phyloP scores from a whole-genome alignment of 53 echinoderm and acorn worm genomes.

The Paracentrotus lividus region DNA sequence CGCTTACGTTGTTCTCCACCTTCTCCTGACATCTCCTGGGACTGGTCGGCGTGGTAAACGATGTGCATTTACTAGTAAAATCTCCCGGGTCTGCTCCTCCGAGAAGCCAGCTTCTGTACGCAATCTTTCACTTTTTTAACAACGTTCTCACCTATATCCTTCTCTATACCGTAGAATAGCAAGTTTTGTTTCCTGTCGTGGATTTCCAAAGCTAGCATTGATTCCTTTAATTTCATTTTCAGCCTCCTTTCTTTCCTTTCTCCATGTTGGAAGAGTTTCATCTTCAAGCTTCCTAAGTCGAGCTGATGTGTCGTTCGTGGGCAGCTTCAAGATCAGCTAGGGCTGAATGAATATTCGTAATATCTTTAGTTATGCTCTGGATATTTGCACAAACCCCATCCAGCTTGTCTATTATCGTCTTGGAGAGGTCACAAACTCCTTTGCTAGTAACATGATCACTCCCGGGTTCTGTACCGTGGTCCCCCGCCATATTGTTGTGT shows the following conservation, averaged over 20 bases:
- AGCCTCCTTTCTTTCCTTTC: neutral
- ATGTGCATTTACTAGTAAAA: neutral
- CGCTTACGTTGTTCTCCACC: neutral
- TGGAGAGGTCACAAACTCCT: neutral
- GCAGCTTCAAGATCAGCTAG: neutral
- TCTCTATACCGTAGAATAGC: slow-evolving; percentile 5
- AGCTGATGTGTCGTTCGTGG: neutral
- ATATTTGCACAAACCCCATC: neutral
- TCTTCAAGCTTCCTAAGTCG: neutral
- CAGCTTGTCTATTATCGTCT: neutral
- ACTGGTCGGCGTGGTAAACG: neutral
- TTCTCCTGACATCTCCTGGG: neutral
- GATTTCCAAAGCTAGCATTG: slow-evolving; percentile 5
- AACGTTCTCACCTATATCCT: neutral
- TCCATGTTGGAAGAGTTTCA: neutral
- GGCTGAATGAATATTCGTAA: neutral
- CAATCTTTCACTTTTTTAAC: neutral
- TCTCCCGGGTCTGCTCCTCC: neutral
- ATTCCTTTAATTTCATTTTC: neutral
- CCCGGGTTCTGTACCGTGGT: neutral
- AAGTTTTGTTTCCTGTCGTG: slow-evolving; percentile 1
- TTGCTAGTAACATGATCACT: slow-evolving; percentile 1
- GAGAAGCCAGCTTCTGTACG: slow-evolving; percentile 5
- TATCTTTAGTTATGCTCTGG: neutral
- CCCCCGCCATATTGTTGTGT: neutral